A percentile compares a stretch with the other conserved stretches of the same genome.
These are phyloP conservation scores for Glaucidium brasilianum DNA, from an alignment of 2,113 vertebrate genomes.

Conservation along the genomic window DNA sequence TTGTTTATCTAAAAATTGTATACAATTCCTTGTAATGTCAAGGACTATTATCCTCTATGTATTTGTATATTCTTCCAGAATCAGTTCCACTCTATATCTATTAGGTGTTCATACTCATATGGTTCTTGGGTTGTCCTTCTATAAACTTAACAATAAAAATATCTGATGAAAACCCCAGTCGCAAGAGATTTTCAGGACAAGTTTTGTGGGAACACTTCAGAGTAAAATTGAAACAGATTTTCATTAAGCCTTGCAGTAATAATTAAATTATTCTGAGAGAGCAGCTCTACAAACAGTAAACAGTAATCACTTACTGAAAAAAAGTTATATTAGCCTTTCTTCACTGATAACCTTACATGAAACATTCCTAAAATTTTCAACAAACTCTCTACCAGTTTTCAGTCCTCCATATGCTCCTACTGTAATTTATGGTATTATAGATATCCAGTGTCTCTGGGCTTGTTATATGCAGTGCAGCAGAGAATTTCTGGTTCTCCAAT, in stretches of 20 bases:
- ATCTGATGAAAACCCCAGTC: background rate
- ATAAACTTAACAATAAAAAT: background rate
- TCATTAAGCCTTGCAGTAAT: background rate
- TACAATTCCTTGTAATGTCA: background rate
- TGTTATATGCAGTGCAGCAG: background rate
- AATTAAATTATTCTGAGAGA: background rate
- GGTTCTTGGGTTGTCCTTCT: background rate
- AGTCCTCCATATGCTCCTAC: background rate
- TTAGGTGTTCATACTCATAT: background rate
- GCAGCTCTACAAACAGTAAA: background rate
- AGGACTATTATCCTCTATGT: background rate
- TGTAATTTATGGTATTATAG: background rate
- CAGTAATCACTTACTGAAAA: background rate
- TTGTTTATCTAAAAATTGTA: background rate
- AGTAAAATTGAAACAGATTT: background rate
- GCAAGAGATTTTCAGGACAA: background rate
- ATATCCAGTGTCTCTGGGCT: background rate
- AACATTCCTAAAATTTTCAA: background rate
- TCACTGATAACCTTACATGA: background rate
- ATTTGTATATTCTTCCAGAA: background rate
- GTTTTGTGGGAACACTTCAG: background rate
- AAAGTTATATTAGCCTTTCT: background rate
- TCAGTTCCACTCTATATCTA: background rate
- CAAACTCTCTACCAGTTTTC: background rate
- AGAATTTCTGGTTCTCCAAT: slow-evolving; percentile 8